Conservation (phyloP, 1,140 invertebrate species). For the Cherax quadricarinatus region DNA sequence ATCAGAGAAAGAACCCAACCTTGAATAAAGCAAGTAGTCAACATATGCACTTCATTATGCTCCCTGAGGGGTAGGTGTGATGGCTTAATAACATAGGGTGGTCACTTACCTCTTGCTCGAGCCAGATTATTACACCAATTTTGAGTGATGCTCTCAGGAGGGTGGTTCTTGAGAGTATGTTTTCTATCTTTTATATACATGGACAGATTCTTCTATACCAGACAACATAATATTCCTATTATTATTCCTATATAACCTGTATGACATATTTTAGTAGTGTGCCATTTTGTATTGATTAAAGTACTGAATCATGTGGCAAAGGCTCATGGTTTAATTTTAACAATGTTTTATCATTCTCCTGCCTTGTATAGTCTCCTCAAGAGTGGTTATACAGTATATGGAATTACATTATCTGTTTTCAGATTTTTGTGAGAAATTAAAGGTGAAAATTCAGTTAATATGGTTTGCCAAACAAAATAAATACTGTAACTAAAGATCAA, state of each 20-base stretch:
- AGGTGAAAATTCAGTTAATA: background rate
- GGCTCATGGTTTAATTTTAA: background rate
- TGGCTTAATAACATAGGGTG: background rate
- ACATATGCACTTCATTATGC: slow-evolving; percentile 34
- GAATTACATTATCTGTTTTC: background rate
- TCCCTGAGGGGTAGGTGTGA: slow-evolving; percentile 17
- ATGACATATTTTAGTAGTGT: too few relatives aligned
- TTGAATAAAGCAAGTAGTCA: slow-evolving; percentile 16
- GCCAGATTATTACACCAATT: background rate
- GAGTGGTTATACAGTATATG: background rate
- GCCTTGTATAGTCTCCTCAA: background rate
- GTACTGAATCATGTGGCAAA: too few relatives aligned
- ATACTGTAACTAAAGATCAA: background rate
- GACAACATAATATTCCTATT: background rate
- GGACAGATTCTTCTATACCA: background rate
- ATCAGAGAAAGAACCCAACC: slow-evolving; percentile 21
- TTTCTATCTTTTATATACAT: background rate
- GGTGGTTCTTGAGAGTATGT: background rate
- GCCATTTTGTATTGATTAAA: too few relatives aligned
- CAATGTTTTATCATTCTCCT: background rate
- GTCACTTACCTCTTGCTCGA: slow-evolving; percentile 4
- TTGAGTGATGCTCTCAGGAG: background rate
- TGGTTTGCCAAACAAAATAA: background rate
- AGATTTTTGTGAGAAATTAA: background rate
- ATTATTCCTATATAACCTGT: background rate